phyloP scores from a whole-genome alignment of 2,888 invertebrate genomes.

The Pyrrhia umbra region DNA sequence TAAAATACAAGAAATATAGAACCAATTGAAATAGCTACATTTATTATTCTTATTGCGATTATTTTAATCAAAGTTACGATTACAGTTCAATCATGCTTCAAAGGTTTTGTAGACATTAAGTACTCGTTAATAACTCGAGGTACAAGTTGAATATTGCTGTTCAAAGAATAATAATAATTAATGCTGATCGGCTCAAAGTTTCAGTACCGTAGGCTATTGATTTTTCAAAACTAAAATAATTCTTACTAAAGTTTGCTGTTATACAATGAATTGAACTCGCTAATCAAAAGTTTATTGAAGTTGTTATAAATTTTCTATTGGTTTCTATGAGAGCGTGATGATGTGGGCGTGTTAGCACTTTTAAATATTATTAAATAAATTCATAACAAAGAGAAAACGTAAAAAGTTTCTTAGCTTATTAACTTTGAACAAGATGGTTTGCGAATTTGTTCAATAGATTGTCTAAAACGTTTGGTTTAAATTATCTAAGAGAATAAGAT shows the following conservation, averaged over 20 bases:
- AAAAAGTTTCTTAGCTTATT: constrained; percentile 19
- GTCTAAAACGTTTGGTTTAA: no score
- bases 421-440: constrained; percentile 22
- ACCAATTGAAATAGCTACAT: constrained; percentile 4
- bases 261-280: constrained; percentile 54
- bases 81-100: constrained; percentile 34
- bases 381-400: constrained; percentile 23
- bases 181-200: constrained; percentile 49
- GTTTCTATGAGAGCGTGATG: constrained; percentile 52
- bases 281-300: constrained; percentile 57
- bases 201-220: constrained; percentile 47
- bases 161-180: constrained; percentile 50
- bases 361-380: constrained; percentile 29
- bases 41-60: constrained; percentile 28
- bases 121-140: constrained; percentile 41
- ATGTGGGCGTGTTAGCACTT: constrained; percentile 23
- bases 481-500: constrained; percentile 20
- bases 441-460: no score
- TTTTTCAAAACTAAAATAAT: constrained; percentile 61
- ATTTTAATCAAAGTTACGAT: constrained; percentile 48
- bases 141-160: constrained; percentile 37
- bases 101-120: constrained; percentile 49
- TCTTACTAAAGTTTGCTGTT: constrained; percentile 54
- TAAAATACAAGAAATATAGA: constrained; percentile 7
- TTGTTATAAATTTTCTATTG: constrained; percentile 67